These are phyloP conservation scores for Hirudinaria manillensis DNA, from an alignment of 2,888 invertebrate species.

Conservation along the genomic window DNA sequence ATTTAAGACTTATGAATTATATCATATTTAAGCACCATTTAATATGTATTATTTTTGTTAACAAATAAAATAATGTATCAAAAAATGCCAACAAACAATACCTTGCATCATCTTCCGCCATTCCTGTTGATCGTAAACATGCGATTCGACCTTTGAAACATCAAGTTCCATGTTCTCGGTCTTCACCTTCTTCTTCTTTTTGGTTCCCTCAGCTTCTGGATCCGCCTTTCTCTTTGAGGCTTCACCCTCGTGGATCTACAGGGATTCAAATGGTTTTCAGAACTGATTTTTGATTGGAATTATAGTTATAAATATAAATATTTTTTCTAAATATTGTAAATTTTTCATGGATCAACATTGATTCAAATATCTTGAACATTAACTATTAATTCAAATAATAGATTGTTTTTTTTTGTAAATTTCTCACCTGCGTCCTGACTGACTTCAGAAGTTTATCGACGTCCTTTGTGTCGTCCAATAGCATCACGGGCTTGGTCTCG, in stretches of 20 bases:
- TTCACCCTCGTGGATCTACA: background rate
- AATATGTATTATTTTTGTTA: background rate
- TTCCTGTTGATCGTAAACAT: background rate
- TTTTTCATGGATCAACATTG: too few species aligned
- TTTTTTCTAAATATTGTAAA: too few species aligned
- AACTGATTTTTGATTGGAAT: too few species aligned
- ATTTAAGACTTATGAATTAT: too few species aligned
- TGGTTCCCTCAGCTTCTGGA: background rate
- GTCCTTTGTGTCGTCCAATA: background rate
- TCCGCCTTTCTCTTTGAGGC: background rate
- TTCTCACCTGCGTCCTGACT: background rate
- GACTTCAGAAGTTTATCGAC: constrained; percentile 7
- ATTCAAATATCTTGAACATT: too few species aligned
- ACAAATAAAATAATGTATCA: background rate
- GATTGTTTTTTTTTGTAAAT: background rate
- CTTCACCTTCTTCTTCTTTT: constrained; percentile 4
- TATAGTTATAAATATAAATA: too few species aligned
- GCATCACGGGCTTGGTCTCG: background rate
- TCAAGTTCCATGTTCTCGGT: background rate
- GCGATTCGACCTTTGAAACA: background rate
- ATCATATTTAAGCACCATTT: background rate
- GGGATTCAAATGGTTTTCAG: too few species aligned
- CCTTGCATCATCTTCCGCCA: background rate
- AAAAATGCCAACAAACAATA: background rate
- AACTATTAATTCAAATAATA: background rate